Percentiles rank a stretch among this genome's conserved stretches.
phyloP scores from a whole-genome alignment of 2,888 invertebrate genomes.

The Xestia ashworthii region DNA sequence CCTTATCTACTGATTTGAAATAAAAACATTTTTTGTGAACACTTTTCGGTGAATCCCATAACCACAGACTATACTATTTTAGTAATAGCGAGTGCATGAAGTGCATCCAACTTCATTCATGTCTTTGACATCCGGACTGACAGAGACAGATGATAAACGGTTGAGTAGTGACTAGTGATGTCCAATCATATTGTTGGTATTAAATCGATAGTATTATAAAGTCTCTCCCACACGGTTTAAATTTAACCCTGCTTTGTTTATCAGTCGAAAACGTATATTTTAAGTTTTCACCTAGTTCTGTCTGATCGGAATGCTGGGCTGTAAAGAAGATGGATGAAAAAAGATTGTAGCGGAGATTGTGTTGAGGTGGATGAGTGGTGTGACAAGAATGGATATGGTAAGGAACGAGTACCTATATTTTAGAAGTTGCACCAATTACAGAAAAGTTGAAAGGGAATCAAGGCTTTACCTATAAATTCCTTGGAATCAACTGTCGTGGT shows the following conservation, averaged over 20 bases:
- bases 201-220: constrained; percentile 28
- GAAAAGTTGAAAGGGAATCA: too few species aligned
- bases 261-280: neutral
- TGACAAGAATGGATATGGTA: too few species aligned
- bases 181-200: constrained; percentile 14
- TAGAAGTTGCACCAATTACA: too few species aligned
- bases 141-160: constrained; percentile 32
- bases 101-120: constrained; percentile 47
- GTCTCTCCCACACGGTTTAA: constrained; percentile 1
- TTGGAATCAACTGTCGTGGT: too few species aligned
- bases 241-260: neutral
- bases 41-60: constrained; percentile 73
- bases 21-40: constrained; percentile 66
- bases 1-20: constrained; percentile 55
- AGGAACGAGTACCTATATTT: too few species aligned
- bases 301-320: too few species aligned
- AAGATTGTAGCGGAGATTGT: too few species aligned
- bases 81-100: constrained; percentile 16
- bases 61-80: constrained; percentile 65
- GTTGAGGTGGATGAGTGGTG: too few species aligned
- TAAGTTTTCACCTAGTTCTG: neutral
- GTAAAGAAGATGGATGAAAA: too few species aligned
- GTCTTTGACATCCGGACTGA: constrained; percentile 40
- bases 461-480: too few species aligned
- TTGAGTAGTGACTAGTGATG: constrained; percentile 43